Evolutionary conservation across 2,888 invertebrate species (phyloP).

Genomic region (Andrena camellia): DNA sequence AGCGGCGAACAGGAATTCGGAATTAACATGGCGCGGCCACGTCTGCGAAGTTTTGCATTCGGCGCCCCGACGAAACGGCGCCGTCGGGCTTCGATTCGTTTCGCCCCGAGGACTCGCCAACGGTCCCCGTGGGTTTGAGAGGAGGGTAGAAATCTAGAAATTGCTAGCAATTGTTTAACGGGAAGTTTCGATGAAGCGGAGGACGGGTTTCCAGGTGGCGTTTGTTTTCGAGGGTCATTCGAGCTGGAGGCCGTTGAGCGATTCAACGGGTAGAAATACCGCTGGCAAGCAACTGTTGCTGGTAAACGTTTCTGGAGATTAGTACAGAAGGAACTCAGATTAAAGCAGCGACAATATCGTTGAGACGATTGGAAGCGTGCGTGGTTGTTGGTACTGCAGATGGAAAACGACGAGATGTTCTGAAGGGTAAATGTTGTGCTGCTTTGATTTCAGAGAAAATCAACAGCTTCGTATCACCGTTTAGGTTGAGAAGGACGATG

Average conservation of each 20-base stretch:
- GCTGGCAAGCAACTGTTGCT: neutral
- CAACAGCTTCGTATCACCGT: too few relatives aligned
- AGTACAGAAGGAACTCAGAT: constrained; percentile 5
- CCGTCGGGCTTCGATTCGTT: constrained; percentile 2
- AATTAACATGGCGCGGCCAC: constrained; percentile 59
- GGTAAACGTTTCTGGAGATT: neutral
- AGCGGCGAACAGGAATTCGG: constrained; percentile 48
- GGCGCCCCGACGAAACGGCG: neutral
- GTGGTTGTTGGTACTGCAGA: neutral
- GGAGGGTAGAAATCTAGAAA: neutral
- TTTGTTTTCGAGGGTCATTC: neutral
- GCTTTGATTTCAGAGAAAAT: too few relatives aligned
- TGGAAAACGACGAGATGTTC: too few relatives aligned
- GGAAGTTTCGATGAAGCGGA: neutral
- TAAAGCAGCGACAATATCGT: constrained; percentile 33
- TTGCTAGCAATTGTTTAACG: neutral
- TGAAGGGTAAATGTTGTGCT: too few relatives aligned
- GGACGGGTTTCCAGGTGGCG: neutral
- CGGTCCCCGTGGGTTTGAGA: neutral
- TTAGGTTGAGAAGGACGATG: too few relatives aligned
- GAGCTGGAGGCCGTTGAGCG: neutral
- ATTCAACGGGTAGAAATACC: neutral
- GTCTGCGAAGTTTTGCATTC: constrained; percentile 51
- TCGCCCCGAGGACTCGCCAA: neutral
- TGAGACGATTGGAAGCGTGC: neutral